Evolutionary conservation across 2,113 vertebrate genomes (phyloP).

Genomic region (Aptenodytes forsteri): DNA sequence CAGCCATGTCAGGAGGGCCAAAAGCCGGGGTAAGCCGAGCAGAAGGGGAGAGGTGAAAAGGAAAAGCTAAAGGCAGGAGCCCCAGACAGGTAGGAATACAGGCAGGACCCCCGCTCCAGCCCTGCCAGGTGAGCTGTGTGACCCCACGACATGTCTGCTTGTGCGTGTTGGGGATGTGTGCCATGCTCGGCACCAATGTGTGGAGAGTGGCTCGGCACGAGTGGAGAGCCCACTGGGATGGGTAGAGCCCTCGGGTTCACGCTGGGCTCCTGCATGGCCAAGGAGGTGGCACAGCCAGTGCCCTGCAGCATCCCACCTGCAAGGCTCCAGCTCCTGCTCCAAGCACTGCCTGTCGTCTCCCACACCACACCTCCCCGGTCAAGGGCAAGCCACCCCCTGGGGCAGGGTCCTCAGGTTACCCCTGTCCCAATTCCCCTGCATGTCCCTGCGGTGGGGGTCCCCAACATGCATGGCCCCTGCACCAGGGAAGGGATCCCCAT

Average conservation of each 20-base stretch:
- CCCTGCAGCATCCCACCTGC: not conserved
- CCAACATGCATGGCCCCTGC: too few relatives aligned
- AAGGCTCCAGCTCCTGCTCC: not conserved
- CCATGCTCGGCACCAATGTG: fast-evolving
- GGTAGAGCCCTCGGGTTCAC: not conserved
- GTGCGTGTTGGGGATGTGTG: fast-evolving
- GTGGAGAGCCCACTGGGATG: not conserved
- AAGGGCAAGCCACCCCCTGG: not conserved
- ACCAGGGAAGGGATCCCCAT: not conserved
- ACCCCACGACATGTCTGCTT: not conserved
- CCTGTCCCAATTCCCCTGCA: not conserved
- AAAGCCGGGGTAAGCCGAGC: not conserved
- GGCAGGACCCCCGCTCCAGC: not conserved
- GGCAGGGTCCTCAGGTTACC: too few relatives aligned
- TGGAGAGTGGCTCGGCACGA: fast-evolving
- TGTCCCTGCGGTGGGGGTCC: fast-evolving
- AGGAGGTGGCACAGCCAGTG: not conserved
- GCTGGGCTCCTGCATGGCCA: not conserved
- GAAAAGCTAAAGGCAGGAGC: not conserved
- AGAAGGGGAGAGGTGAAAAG: not conserved
- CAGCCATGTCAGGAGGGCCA: not conserved
- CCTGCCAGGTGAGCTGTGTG: not conserved
- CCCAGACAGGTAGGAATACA: not conserved
- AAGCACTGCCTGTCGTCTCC: not conserved
- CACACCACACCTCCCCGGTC: fast-evolving